Evolutionary conservation across 1,140 invertebrate species (phyloP).

Genomic region (Formica selysi): DNA sequence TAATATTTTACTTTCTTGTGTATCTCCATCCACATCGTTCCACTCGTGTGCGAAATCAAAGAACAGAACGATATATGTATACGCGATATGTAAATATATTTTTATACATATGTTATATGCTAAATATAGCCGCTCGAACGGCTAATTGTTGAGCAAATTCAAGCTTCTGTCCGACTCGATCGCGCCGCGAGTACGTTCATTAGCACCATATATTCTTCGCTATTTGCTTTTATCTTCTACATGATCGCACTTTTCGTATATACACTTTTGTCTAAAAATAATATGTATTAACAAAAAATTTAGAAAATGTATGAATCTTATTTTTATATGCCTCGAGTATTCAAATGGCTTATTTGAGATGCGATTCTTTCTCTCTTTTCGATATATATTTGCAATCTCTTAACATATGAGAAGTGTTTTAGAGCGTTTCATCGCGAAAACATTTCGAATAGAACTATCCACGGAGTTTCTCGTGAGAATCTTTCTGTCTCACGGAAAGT

Average conservation of each 20-base stretch:
- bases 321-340: neutral
- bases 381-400: neutral
- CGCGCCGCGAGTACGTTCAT: constrained; percentile 56
- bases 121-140: constrained; percentile 41
- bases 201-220: constrained; percentile 51
- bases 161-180: constrained; percentile 24
- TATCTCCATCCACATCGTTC: neutral
- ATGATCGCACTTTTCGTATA: neutral
- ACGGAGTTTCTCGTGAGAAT: constrained; percentile 22
- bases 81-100: constrained; percentile 18
- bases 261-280: neutral
- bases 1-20: neutral
- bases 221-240: too few species aligned
- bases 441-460: neutral
- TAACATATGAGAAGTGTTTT: neutral
- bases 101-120: constrained; percentile 17
- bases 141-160: constrained; percentile 78
- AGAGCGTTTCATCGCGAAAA: neutral
- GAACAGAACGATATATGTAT: neutral
- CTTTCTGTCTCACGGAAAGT: constrained; percentile 9
- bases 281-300: neutral
- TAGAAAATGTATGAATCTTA: neutral
- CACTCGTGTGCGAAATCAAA: neutral
- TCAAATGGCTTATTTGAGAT: neutral
- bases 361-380: neutral